Evolutionary conservation across 1,140 invertebrate genomes (phyloP).

Genomic region (Zeugodacus cucurbitae): DNA sequence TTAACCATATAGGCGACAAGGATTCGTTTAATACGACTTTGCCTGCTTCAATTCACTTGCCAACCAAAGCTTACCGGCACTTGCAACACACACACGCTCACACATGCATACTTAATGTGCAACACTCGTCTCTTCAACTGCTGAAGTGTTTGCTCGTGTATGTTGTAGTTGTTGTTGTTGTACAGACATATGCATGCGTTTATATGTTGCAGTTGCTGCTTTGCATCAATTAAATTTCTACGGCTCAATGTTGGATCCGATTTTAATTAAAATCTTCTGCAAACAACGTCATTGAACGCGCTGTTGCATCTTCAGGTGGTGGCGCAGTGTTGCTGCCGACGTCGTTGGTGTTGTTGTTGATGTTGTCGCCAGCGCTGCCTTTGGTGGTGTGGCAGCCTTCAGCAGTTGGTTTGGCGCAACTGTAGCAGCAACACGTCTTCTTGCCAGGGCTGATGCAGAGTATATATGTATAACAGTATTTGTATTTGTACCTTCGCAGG

Average conservation of each 20-base stretch:
- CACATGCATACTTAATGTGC: neutral
- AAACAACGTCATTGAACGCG: constrained; percentile 56
- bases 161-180: neutral
- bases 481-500: neutral
- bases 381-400: neutral
- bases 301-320: constrained; percentile 19
- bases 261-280: constrained; percentile 65
- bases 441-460: neutral
- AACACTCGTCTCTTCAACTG: neutral
- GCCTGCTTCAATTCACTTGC: constrained; percentile 5
- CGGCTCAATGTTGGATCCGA: constrained; percentile 59
- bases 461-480: neutral
- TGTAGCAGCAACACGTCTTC: neutral
- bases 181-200: neutral
- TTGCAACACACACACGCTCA: neutral
- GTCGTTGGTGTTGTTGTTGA: neutral
- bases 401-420: neutral
- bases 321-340: neutral
- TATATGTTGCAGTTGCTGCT: neutral
- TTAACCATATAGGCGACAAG: constrained; percentile 10
- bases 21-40: constrained; percentile 35
- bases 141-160: neutral
- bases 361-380: neutral
- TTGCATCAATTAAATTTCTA: constrained; percentile 40
- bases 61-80: neutral